phyloP scores from a whole-genome alignment of 1,140 invertebrate species.

The Contarinia nasturtii region DNA sequence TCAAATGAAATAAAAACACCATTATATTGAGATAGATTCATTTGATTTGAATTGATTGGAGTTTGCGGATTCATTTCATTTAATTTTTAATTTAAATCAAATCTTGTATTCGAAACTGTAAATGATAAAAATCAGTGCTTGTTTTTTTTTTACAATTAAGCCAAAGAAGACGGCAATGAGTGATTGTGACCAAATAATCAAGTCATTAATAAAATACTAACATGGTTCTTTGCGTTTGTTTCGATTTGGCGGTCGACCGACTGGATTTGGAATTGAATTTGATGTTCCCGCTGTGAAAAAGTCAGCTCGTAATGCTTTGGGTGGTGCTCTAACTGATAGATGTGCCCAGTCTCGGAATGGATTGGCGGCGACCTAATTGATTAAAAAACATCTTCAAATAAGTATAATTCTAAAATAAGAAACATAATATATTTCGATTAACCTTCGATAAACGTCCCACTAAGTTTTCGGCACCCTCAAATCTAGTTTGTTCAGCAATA shows the following conservation, averaged over 20 bases:
- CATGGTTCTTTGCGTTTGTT: not conserved
- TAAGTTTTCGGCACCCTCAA: slow-evolving; percentile 29
- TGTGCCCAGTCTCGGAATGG: slow-evolving; percentile 65
- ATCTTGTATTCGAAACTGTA: too few species aligned
- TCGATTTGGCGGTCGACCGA: slow-evolving; percentile 7
- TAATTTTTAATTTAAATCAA: too few species aligned
- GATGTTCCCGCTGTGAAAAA: slow-evolving; percentile 10
- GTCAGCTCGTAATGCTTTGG: slow-evolving; percentile 16
- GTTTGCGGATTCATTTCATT: too few species aligned
- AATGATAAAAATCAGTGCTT: too few species aligned
- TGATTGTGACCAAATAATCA: not conserved
- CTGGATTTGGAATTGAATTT: slow-evolving; percentile 8
- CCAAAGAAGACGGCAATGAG: too few species aligned
- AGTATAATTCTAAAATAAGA: slow-evolving; percentile 2
- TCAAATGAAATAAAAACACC: too few species aligned
- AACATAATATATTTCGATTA: slow-evolving; percentile 2
- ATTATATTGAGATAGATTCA: too few species aligned
- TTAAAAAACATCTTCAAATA: slow-evolving; percentile 6
- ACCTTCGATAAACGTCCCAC: slow-evolving; percentile 25
- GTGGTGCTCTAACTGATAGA: slow-evolving; percentile 20
- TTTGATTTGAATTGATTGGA: too few species aligned
- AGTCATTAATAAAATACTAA: not conserved
- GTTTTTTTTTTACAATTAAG: too few species aligned
- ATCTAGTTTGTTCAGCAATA: slow-evolving; percentile 54
- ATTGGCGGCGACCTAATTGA: slow-evolving; percentile 45